Conservation (phyloP, 2,888 invertebrate genomes). For the Orthosia gracilis region DNA sequence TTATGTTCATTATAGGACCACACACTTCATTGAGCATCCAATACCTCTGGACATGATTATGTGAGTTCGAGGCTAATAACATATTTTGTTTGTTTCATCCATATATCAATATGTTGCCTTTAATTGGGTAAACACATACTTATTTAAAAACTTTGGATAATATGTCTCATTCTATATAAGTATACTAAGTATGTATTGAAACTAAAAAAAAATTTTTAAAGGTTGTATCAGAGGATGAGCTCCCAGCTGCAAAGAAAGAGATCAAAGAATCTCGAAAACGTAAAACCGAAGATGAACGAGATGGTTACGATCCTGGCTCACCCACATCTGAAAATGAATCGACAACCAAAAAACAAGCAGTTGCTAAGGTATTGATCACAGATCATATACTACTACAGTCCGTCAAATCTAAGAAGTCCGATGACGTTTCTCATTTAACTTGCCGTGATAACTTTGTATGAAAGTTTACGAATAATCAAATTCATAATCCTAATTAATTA, state of each 20-base stretch:
- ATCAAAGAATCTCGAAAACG: constrained; percentile 90
- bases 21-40: background rate
- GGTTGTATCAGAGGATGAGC: constrained; percentile 96
- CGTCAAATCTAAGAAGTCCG: too few relatives aligned
- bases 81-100: background rate
- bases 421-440: too few relatives aligned
- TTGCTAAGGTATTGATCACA: constrained; percentile 80
- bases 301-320: constrained; percentile 95
- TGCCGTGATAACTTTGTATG: too few relatives aligned
- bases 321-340: constrained; percentile 95
- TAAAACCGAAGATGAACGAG: constrained; percentile 89
- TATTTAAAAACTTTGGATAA: too few relatives aligned
- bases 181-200: background rate
- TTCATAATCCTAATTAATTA: too few relatives aligned
- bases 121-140: background rate
- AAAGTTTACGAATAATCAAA: too few relatives aligned
- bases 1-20: background rate
- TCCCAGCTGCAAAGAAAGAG: constrained; percentile 93
- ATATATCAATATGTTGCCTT: constrained; percentile 9
- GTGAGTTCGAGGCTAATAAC: background rate
- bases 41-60: background rate
- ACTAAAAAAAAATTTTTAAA: constrained; percentile 69
- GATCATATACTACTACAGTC: too few relatives aligned
- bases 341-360: constrained; percentile 91
- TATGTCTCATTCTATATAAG: too few relatives aligned